phyloP scores from a whole-genome alignment of 1,140 invertebrate genomes.

The Anthonomus grandis region DNA sequence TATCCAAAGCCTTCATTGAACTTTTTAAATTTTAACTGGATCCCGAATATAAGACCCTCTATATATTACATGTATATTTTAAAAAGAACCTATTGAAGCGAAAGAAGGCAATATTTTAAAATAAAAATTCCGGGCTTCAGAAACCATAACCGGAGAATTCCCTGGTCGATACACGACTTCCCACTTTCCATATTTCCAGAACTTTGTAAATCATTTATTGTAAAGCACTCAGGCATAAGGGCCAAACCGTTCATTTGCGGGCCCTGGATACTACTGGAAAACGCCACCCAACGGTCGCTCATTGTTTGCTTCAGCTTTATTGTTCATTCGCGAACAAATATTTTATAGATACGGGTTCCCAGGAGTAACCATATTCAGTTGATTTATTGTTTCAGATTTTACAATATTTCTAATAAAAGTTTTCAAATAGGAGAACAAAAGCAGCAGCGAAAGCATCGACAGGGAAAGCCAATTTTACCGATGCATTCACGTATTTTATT shows the following conservation, averaged over 20 bases:
- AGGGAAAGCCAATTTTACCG: conserved; percentile 29
- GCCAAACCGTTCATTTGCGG: too few relatives aligned
- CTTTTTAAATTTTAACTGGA: too few relatives aligned
- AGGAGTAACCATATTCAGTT: conserved; percentile 25
- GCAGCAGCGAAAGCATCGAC: conserved; percentile 16
- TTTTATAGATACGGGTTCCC: conserved; percentile 32
- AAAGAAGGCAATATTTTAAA: conserved; percentile 30
- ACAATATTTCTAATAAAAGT: conserved; percentile 29
- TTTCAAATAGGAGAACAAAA: conserved; percentile 26
- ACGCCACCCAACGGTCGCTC: too few relatives aligned
- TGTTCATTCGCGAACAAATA: conserved; percentile 34
- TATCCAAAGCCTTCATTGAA: too few relatives aligned
- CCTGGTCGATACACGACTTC: conserved; percentile 38
- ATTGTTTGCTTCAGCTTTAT: conserved; percentile 33
- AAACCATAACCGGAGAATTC: conserved; percentile 30
- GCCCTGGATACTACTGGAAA: conserved; percentile 25
- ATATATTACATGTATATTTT: too few relatives aligned
- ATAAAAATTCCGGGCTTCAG: conserved; percentile 24
- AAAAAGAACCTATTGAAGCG: conserved; percentile 21
- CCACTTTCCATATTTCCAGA: conserved; percentile 43
- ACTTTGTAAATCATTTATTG: conserved; percentile 37
- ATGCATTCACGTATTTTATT: conserved; percentile 24
- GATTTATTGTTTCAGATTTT: conserved; percentile 30
- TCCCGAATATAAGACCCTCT: neutral
- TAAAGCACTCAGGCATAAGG: conserved; percentile 33